Percentiles rank a stretch among this genome's conserved stretches.
These are phyloP conservation scores for Pachypeltis micranthus DNA, from an alignment of 1,140 invertebrate species.

Conservation along the genomic window DNA sequence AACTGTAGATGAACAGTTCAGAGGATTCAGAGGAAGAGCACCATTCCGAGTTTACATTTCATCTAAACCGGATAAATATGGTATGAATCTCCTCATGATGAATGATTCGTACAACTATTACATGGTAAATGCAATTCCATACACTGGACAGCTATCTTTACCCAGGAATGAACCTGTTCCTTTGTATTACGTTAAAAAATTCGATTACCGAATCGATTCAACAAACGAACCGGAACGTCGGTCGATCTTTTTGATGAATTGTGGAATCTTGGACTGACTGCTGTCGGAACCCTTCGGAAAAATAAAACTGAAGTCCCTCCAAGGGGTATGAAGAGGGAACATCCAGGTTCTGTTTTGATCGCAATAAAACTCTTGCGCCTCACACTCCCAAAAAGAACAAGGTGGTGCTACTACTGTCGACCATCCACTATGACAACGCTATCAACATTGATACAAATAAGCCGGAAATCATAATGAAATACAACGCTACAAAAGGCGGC, in stretches of 20 bases:
- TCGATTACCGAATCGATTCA: slow-evolving; percentile 19
- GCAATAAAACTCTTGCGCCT: slow-evolving; percentile 31
- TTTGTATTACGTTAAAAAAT: slow-evolving; percentile 10
- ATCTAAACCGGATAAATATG: slow-evolving; percentile 38
- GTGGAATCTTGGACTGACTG: slow-evolving; percentile 18
- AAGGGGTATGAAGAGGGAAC: slow-evolving; percentile 12
- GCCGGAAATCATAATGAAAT: slow-evolving; percentile 28
- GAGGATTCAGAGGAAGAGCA: neutral
- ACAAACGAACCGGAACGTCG: slow-evolving; percentile 19
- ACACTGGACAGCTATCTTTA: slow-evolving; percentile 30
- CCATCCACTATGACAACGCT: slow-evolving; percentile 29
- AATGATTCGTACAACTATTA: slow-evolving; percentile 32
- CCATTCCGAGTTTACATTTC: slow-evolving; percentile 37
- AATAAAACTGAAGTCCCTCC: slow-evolving; percentile 22
- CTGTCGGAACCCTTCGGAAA: slow-evolving; percentile 24
- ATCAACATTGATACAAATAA: slow-evolving; percentile 25
- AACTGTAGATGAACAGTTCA: slow-evolving; percentile 18
- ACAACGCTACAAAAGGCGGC: slow-evolving; percentile 31
- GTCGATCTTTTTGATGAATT: slow-evolving; percentile 19
- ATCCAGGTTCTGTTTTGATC: slow-evolving; percentile 28
- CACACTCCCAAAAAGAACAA: slow-evolving; percentile 30
- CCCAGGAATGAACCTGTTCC: neutral
- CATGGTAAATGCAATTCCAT: slow-evolving; percentile 32
- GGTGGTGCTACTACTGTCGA: slow-evolving; percentile 23
- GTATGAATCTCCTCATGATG: slow-evolving; percentile 35